Evolutionary conservation across 2,113 vertebrate genomes (phyloP).

Genomic region (Xenotilapia flavipinnis): DNA sequence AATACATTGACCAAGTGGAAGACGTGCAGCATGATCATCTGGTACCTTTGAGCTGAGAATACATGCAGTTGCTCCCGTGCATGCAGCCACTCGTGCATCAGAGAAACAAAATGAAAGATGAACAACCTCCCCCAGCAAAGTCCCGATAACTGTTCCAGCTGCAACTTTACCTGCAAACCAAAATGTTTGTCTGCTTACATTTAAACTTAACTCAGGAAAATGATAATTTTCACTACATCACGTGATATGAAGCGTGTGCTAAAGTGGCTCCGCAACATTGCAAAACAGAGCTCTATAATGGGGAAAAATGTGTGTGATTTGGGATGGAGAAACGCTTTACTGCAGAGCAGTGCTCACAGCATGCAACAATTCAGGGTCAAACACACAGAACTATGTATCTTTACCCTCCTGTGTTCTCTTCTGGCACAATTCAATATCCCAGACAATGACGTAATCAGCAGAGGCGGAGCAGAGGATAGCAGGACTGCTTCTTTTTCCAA

Average conservation of each 20-base stretch:
- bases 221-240: neutral
- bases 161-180: conserved; percentile 70
- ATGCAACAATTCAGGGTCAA: neutral
- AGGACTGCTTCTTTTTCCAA: conserved; percentile 67
- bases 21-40: neutral
- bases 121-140: conserved; percentile 66
- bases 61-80: conserved; percentile 66
- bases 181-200: neutral
- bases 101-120: conserved; percentile 76
- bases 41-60: conserved; percentile 76
- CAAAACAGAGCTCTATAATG: neutral
- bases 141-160: conserved; percentile 72
- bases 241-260: neutral
- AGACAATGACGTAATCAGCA: conserved; percentile 74
- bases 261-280: neutral
- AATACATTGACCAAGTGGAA: neutral
- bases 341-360: neutral
- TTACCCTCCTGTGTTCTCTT: conserved; percentile 69
- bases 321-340: neutral
- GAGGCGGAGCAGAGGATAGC: conserved; percentile 83
- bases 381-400: neutral
- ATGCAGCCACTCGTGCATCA: conserved; percentile 71
- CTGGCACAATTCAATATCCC: conserved; percentile 76
- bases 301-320: neutral
- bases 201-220: neutral